These are phyloP conservation scores for Mormyrops attenuatus DNA, from an alignment of 2,797 vertebrate species.

Conservation along the genomic window DNA sequence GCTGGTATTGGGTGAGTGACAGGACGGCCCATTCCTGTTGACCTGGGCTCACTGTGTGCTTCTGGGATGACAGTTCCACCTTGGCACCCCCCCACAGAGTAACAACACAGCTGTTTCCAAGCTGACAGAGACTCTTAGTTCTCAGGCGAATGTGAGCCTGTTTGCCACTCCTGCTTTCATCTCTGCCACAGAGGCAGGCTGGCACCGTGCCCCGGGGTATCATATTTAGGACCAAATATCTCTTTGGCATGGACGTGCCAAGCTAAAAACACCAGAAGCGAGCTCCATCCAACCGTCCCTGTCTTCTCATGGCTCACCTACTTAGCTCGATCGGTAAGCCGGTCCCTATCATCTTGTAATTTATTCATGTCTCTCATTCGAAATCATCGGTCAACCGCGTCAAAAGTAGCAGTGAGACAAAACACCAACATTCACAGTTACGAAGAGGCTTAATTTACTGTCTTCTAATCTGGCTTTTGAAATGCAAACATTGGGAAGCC, in stretches of 20 bases:
- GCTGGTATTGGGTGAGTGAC: not conserved
- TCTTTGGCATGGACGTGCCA: not conserved
- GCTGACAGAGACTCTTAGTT: not conserved
- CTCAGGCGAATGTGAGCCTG: not conserved
- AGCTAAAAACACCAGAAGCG: not conserved
- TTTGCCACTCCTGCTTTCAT: not conserved
- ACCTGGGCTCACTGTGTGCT: not conserved
- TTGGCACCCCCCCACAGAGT: conserved; percentile 18
- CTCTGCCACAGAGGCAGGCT: not conserved
- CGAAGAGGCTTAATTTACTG: not conserved
- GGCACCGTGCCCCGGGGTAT: not conserved
- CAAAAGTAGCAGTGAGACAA: not conserved
- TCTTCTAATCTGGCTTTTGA: not conserved
- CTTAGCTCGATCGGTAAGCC: not conserved
- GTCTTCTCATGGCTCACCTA: not conserved
- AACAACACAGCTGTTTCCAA: conserved; percentile 5
- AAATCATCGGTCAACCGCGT: not conserved
- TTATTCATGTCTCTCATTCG: not conserved
- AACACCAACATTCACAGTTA: not conserved
- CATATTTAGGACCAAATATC: not conserved
- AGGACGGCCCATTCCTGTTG: not conserved
- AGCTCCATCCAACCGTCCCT: not conserved
- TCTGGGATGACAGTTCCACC: conserved; percentile 23
- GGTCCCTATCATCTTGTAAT: not conserved
- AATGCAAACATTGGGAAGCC: not conserved